Evolutionary conservation across 1,140 invertebrate genomes (phyloP), one percentile per base, ranked within the genome.

Genomic region (Drusus annulatus): DNA sequence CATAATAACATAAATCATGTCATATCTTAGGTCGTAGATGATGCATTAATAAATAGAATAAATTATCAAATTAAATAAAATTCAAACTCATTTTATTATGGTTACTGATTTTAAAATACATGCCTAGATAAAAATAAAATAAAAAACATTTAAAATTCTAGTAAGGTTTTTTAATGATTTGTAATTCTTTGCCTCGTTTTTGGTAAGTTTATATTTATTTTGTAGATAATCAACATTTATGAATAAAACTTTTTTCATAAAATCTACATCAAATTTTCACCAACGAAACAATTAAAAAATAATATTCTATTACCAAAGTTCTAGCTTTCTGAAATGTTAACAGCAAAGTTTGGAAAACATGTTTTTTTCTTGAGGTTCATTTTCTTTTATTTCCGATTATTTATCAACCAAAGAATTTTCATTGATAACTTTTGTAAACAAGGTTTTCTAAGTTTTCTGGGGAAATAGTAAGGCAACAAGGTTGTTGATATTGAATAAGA

Each of bases 401-500:
- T 45, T 45, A 13, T 10, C 36, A 0, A 45, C 1, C 10, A 45
- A 45, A 45, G 36, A 45, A 45, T 13, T 45, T 45, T 13, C 31
- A 36, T 36, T 0, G 5, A 3, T 25, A 19, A 65, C 25, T 25
- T 65, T 65, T 65, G 13, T 7, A 13, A 58, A 58, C 6, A n/a
- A n/a, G n/a, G n/a, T 28, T 28, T 28, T 28, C 5, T 28, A 28
- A 28, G 25, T 65, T 65, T 25, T 65, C 28, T 31, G 28, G 28
- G 62, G 15, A 28, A 10, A 28, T 65, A 31, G 25, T 65, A 65
- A 28, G 7, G 17, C 50, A 71, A 54, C 51, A 51, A 71, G 68
- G 68, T 71, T 71, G 68, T 71, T 71, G 68, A 71, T 15, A 71
- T 54, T 51, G 51, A 71, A 71, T 71, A 71, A 71, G 68, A 71